These are phyloP conservation scores for Anastrepha ludens DNA, from an alignment of 1,140 invertebrate genomes.

Conservation along the genomic window DNA sequence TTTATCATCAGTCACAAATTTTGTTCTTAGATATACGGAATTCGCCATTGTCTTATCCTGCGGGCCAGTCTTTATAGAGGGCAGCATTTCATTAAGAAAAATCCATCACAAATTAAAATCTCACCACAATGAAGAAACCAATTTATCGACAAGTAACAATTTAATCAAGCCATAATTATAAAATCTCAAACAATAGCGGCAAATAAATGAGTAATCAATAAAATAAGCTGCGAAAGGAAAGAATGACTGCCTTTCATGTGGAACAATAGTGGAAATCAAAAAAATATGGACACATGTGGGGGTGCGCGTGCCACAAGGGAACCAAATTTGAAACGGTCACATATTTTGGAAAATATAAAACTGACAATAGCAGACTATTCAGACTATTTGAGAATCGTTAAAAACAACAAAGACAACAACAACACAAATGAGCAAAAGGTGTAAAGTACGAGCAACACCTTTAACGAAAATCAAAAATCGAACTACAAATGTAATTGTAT, in stretches of 20 bases:
- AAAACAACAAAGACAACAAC: conserved; percentile 1
- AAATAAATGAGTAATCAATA: conserved; percentile 2
- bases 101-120: not conserved
- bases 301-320: not conserved
- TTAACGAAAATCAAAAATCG: conserved; percentile 28
- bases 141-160: not conserved
- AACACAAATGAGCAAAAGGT: conserved; percentile 14
- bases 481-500: not conserved
- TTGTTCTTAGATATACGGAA: too few relatives aligned
- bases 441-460: conserved; percentile 48
- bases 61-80: too few relatives aligned
- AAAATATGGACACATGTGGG: not conserved
- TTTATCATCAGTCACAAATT: too few relatives aligned
- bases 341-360: conserved; percentile 33
- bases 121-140: not conserved
- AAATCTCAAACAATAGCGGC: not conserved
- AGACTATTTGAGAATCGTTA: not conserved
- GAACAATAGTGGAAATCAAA: conserved; percentile 19
- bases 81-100: not conserved
- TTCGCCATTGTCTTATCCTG: too few relatives aligned
- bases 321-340: conserved; percentile 9
- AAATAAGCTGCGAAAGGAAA: not conserved
- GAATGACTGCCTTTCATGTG: not conserved
- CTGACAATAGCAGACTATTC: not conserved
- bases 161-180: conserved; percentile 30